Base-by-base conservation (phyloP, 1,140 invertebrate genomes). In the Steinernema feltiae region DNA sequence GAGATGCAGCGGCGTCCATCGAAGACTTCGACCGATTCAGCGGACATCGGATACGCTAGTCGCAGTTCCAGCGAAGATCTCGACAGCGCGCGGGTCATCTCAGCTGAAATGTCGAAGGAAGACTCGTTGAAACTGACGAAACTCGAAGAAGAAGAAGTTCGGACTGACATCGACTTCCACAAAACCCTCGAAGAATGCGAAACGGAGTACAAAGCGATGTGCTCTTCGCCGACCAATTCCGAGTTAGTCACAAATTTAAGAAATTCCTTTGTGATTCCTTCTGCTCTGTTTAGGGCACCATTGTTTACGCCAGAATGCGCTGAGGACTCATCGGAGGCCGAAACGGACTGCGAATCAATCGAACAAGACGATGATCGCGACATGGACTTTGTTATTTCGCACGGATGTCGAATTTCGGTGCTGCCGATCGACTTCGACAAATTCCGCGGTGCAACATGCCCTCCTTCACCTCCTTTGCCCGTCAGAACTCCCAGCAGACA, bases 51-150 rank as follows among this genome's bases (percentile, higher is more conserved):
- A 15, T 63, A 63, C 53, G 53, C 53, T 7, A 63, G 53, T 27
- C 53, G 53, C 2, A 63, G 53, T 27, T 63, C 53, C 53, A 63
- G 53, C 53, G 53, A 63, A 27, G 53, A 63, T 21, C 53, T 63
- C 12, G 53, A 63, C 12, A 27, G 15, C 15, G 15, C 24, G 53
- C 7, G 53, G 24, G 53, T 3, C 53, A 21, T 21, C 24, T 63
- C 53, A 7, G 7, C 53, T 27, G 15, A 63, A 63, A 27, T 15
- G 53, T 7, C 53, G 12, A 63, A 63, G 53, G 24, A 63, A 3
- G 2, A 15, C 53, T 63, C 53, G 53, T 27, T 63, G 15, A 63
- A 63, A 21, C 24, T 17, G 53, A 27, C 7, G 53, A 63, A 63
- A 15, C 24, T 63, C 24, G 24, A 63, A 15, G 53, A 63, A 27